Conservation (phyloP, 1,140 invertebrate genomes). For the Bombus waltoni region DNA sequence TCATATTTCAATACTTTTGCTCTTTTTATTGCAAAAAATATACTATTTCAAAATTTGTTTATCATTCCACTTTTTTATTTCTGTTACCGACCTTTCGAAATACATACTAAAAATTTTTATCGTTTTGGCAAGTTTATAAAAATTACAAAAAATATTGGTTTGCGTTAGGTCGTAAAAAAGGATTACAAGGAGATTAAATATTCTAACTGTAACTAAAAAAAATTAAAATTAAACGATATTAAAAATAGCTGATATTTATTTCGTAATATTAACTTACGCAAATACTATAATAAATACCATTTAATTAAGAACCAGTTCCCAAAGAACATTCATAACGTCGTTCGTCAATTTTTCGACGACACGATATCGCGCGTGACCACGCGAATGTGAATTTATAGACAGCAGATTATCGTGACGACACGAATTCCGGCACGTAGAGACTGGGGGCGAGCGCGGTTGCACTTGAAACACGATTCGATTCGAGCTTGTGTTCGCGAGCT, state of each 20-base stretch:
- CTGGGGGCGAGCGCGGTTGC: slow-evolving; percentile 3
- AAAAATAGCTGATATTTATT: too few species aligned
- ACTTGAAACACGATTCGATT: slow-evolving; percentile 23
- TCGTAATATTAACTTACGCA: not conserved
- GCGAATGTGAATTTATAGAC: not conserved
- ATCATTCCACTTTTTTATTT: not conserved
- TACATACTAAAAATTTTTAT: not conserved
- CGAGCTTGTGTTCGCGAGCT: slow-evolving; percentile 6
- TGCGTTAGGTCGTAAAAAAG: too few species aligned
- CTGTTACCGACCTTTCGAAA: not conserved
- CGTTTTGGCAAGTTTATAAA: too few species aligned
- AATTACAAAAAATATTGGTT: too few species aligned
- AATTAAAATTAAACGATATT: too few species aligned
- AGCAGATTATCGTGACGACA: slow-evolving; percentile 3
- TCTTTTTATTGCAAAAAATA: not conserved
- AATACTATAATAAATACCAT: not conserved
- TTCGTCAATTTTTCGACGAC: not conserved
- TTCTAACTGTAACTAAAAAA: too few species aligned
- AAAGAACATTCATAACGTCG: not conserved
- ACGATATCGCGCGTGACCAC: not conserved
- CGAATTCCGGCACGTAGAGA: not conserved
- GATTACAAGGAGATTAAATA: too few species aligned
- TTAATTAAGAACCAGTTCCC: not conserved
- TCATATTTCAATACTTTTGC: not conserved
- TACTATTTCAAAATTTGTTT: not conserved